A percentile compares a stretch with the other conserved stretches of the same genome.
These are phyloP conservation scores for Conus canariensis DNA, from an alignment of 2,888 invertebrate genomes.

Conservation along the genomic window DNA sequence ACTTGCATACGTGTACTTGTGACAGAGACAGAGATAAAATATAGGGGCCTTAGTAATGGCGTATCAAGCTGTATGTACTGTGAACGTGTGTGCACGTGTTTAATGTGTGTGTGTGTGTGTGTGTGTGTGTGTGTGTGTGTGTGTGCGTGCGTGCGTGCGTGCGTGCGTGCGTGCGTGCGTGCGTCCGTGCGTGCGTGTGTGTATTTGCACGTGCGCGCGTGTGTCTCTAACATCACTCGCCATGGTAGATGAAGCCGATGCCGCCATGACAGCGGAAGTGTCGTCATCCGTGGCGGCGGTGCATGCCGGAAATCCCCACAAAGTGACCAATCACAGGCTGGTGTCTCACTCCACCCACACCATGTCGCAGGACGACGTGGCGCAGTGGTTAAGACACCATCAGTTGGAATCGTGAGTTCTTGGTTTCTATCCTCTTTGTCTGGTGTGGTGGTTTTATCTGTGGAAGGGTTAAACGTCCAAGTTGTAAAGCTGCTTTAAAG, in stretches of 20 bases:
- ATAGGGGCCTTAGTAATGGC: background rate
- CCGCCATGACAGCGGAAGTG: slow-evolving; percentile 32
- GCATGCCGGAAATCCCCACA: slow-evolving; percentile 40
- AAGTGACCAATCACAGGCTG: slow-evolving; percentile 33
- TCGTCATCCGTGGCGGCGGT: background rate
- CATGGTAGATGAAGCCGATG: slow-evolving; percentile 41
- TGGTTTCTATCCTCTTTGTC: background rate
- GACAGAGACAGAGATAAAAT: background rate
- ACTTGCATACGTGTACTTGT: background rate
- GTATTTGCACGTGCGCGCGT: background rate
- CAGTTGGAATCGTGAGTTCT: slow-evolving; percentile 46
- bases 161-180: background rate
- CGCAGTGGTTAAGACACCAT: slow-evolving; percentile 42
- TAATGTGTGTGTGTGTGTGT: background rate
- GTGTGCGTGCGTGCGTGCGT: background rate
- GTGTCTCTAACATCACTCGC: too few relatives aligned
- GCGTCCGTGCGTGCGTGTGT: background rate
- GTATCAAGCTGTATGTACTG: too few relatives aligned
- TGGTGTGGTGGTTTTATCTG: background rate
- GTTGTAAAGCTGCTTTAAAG: too few relatives aligned
- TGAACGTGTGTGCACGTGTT: too few relatives aligned
- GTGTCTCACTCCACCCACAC: slow-evolving; percentile 12
- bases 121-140: background rate
- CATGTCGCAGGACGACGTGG: slow-evolving; percentile 46
- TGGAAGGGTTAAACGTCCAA: background rate